Conservation (phyloP, 2,888 invertebrate genomes). For the Pediacus dermestoides region DNA sequence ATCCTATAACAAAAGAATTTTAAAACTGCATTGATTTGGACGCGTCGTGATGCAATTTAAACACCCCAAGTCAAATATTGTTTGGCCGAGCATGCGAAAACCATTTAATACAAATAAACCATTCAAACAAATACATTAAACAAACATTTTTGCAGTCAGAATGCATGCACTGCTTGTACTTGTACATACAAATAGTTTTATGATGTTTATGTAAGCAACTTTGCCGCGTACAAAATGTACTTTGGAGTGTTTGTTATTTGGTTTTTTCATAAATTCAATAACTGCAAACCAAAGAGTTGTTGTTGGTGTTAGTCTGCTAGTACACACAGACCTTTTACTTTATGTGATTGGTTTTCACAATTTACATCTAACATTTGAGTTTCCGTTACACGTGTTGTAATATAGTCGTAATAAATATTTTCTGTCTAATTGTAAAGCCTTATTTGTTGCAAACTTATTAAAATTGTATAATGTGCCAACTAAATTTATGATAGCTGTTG, state of each 20-base stretch:
- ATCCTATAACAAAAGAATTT: conserved; percentile 2
- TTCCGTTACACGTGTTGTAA: conserved; percentile 1
- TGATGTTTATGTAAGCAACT: conserved; percentile 2
- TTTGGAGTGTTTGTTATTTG: not conserved
- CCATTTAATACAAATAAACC: not conserved
- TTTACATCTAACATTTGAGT: conserved; percentile 2
- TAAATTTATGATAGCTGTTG: too few relatives aligned
- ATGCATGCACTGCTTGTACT: too few relatives aligned
- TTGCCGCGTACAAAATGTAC: not conserved
- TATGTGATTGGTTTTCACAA: not conserved
- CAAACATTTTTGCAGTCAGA: conserved; percentile 2
- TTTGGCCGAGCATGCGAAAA: not conserved
- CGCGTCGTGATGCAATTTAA: conserved; percentile 1
- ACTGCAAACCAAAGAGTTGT: too few relatives aligned
- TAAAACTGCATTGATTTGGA: conserved; percentile 2
- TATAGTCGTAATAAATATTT: not conserved
- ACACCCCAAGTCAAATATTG: conserved; percentile 3
- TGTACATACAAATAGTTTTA: conserved; percentile 2
- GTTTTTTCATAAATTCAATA: not conserved
- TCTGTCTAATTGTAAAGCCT: not conserved
- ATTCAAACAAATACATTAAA: not conserved
- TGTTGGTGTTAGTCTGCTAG: too few relatives aligned
- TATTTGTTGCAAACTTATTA: not conserved
- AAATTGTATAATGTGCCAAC: too few relatives aligned
- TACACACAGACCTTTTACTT: too few relatives aligned